A percentile compares a stretch with the other conserved stretches of the same genome.
Conservation (phyloP, 2,113 vertebrate genomes). For the Coreoperca whiteheadi region DNA sequence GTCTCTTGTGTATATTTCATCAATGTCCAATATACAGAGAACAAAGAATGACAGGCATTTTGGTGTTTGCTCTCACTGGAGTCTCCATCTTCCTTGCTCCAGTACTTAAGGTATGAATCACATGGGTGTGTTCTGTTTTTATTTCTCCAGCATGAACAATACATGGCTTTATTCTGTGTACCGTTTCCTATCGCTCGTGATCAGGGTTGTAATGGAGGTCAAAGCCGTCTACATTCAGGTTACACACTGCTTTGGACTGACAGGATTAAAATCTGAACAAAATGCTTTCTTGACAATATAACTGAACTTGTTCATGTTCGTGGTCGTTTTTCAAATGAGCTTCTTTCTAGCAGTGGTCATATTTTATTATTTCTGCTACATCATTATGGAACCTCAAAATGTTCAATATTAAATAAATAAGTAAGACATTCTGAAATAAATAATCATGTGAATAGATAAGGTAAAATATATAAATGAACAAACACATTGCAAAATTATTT, state of each 20-base stretch:
- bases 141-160: background rate
- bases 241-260: background rate
- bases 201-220: background rate
- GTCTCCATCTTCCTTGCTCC: conserved; percentile 97
- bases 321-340: background rate
- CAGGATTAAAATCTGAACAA: background rate
- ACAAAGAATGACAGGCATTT: conserved; percentile 91
- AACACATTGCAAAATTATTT: no score
- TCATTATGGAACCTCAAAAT: background rate
- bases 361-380: background rate
- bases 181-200: background rate
- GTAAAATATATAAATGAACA: background rate
- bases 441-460: background rate
- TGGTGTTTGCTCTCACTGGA: conserved; percentile 95
- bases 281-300: background rate
- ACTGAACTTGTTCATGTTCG: background rate
- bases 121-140: background rate
- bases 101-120: conserved; percentile 88
- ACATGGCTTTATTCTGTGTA: background rate
- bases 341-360: background rate
- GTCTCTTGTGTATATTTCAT: conserved; percentile 20
- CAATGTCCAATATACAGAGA: conserved; percentile 83
- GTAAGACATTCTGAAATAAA: background rate
- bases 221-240: background rate
- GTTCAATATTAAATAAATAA: background rate